phyloP scores from a whole-genome alignment of 1,140 invertebrate species.

The Sinella curviseta region DNA sequence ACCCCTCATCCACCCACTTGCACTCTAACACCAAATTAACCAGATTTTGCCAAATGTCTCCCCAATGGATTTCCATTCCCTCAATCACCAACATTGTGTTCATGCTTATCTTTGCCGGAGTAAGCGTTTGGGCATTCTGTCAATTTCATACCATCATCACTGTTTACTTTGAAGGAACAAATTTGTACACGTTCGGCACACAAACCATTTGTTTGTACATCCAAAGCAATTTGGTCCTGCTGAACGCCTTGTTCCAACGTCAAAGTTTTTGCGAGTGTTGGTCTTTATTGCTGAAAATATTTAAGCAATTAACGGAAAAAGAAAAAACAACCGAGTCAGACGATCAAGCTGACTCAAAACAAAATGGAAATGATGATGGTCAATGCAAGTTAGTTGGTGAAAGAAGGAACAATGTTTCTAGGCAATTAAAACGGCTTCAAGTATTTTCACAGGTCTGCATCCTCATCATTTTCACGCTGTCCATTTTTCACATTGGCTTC shows the following conservation, averaged over 20 bases:
- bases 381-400: background rate
- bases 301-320: background rate
- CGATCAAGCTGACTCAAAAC: too few relatives aligned
- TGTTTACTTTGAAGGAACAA: conserved; percentile 11
- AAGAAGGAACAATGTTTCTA: background rate
- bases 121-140: background rate
- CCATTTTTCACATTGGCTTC: background rate
- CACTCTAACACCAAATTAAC: background rate
- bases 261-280: background rate
- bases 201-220: conserved; percentile 3
- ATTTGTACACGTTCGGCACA: conserved; percentile 14
- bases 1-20: background rate
- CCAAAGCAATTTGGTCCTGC: background rate
- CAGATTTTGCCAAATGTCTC: background rate
- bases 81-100: background rate
- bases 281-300: background rate
- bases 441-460: background rate
- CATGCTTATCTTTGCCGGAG: background rate
- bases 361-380: background rate
- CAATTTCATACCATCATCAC: background rate
- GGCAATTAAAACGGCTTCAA: background rate
- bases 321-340: background rate
- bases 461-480: background rate
- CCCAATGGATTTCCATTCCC: background rate
- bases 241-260: background rate